Base-by-base conservation (phyloP, 2,888 invertebrate genomes). In the Ephialtes manifestator region DNA sequence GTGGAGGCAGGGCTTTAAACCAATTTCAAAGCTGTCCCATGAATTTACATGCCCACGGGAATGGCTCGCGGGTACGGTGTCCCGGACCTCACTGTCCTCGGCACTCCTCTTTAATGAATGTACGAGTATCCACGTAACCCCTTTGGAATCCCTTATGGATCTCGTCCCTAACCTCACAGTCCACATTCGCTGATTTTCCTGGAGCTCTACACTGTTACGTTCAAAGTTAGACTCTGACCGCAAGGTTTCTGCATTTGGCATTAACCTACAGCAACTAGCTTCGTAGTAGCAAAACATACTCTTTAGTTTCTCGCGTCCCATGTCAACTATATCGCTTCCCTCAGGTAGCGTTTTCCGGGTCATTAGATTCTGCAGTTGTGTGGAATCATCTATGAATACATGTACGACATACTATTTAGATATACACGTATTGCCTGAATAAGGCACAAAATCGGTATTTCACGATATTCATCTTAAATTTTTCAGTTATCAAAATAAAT, bases 21-120 rank as follows among this genome's bases (percentile, higher is more conserved):
- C 87, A 87, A 87, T 87, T 87, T 87, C 76, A 81, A 80, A 85
- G 82, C 85, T 81, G 77, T 81, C 83, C 82, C 81, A 80, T 87
- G 84, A 87, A 87, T 87, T 84, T 87, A 80, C 86, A 87, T 87
- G 74, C 85, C 76, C 87, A 58, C 39, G 86, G 81, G 87, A 83
- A 85, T 83, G 28, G 76, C 78, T 53, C 74, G 65, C 15, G 39
- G 51, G 11, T 24, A 28, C 46, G 63, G 58, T 31, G 20, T 20
- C 68, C 39, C 65, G 75, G 65, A 65, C 81, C 74, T 82, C 46
- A 81, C 77, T 75, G 78, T 84, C 72, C 82, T 35, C 20, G 55
- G 79, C 71, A 79, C 78, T 84, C 82, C 74, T 68, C 63, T 84
- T 84, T 86, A 86, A 84, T 82, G 82, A 84, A 86, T 86, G 75